Conservation (phyloP, 2,113 vertebrate species). For the Chauna torquata region DNA sequence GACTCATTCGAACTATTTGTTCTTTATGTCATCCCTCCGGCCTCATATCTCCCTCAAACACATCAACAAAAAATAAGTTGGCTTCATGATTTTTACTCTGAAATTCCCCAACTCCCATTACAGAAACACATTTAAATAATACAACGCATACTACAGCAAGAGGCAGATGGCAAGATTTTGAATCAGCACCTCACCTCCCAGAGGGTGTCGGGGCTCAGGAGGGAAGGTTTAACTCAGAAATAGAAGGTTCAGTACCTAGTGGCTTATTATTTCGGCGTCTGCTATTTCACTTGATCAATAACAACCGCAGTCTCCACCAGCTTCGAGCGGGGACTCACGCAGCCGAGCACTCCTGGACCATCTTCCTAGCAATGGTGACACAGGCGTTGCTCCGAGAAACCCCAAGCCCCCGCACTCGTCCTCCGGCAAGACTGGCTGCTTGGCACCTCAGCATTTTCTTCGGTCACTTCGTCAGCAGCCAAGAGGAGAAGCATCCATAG, state of each 20-base stretch:
- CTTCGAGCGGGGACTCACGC: constrained; percentile 72
- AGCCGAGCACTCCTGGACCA: constrained; percentile 74
- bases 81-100: constrained; percentile 36
- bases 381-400: constrained; percentile 63
- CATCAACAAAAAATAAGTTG: constrained; percentile 55
- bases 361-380: constrained; percentile 70
- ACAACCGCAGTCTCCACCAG: constrained; percentile 82
- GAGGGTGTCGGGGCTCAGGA: not conserved
- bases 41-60: not conserved
- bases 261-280: constrained; percentile 72
- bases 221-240: constrained; percentile 11
- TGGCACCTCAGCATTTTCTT: constrained; percentile 76
- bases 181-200: constrained; percentile 21
- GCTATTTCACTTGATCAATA: constrained; percentile 81
- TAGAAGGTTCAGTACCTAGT: constrained; percentile 71
- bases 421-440: constrained; percentile 57
- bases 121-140: constrained; percentile 5
- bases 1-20: not conserved
- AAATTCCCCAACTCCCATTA: constrained; percentile 31
- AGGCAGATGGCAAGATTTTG: not conserved
- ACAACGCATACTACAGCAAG: not conserved
- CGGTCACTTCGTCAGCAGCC: constrained; percentile 74
- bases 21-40: constrained; percentile 19
- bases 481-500: constrained; percentile 78
- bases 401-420: constrained; percentile 47